Conservation (phyloP, 2,113 vertebrate genomes). For the Erythrocercus mccallii region DNA sequence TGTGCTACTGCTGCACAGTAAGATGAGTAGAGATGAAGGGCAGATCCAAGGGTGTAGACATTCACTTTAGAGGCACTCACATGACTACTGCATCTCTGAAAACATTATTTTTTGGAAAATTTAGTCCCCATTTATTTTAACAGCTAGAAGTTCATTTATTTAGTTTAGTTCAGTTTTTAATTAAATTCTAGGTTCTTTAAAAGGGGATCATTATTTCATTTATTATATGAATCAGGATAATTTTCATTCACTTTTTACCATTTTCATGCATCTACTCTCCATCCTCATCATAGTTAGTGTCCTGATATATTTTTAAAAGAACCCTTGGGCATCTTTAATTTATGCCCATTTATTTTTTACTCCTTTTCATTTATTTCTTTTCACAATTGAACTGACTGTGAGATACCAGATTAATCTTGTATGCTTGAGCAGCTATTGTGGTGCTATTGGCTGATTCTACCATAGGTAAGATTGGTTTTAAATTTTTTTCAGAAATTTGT, state of each 20-base stretch:
- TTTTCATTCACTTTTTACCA: not conserved
- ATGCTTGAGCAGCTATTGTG: not conserved
- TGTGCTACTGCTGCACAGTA: not conserved
- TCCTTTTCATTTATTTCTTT: not conserved
- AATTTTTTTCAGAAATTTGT: not conserved
- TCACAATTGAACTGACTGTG: not conserved
- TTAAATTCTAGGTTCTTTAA: not conserved
- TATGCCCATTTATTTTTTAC: not conserved
- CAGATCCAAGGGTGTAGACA: not conserved
- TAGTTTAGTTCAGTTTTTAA: not conserved
- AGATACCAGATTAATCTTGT: not conserved
- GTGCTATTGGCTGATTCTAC: not conserved
- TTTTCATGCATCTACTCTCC: not conserved
- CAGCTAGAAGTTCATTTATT: not conserved
- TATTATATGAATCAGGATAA: not conserved
- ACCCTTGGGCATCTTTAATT: not conserved
- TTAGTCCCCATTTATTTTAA: not conserved
- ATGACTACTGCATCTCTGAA: not conserved
- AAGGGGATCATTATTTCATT: not conserved
- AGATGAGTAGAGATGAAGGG: not conserved
- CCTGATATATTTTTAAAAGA: not conserved
- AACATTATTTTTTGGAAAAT: not conserved
- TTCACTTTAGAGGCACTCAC: not conserved
- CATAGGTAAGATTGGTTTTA: not conserved
- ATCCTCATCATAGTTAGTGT: not conserved